Conservation (phyloP, 1,140 invertebrate genomes). For the silkworm (Bombyx mori) region ASM3026992v2 NC_085131.1:3618001-3618500, state of each 20-base stretch:
- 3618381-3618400: not conserved
- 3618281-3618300: slow-evolving; percentile 68
- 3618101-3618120: slow-evolving; percentile 17
- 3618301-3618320: slow-evolving; percentile 61
- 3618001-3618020: no score
- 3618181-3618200: slow-evolving; percentile 13
- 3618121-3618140: slow-evolving; percentile 44
- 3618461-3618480: no score
- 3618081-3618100: no score
- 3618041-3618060: no score
- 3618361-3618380: slow-evolving; percentile 4
- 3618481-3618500: no score
- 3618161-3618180: slow-evolving; percentile 50
- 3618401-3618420: no score
- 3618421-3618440: no score
- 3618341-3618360: slow-evolving; percentile 4
- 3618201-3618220: slow-evolving; percentile 25
- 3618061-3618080: no score
- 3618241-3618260: slow-evolving; percentile 67
- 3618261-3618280: slow-evolving; percentile 62
- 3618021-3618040: no score
- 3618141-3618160: slow-evolving; percentile 41
- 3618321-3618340: slow-evolving; percentile 15
- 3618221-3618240: slow-evolving; percentile 30
- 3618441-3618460: no score